phyloP scores from a whole-genome alignment of 1,140 invertebrate species.

The Cydia fagiglandana region DNA sequence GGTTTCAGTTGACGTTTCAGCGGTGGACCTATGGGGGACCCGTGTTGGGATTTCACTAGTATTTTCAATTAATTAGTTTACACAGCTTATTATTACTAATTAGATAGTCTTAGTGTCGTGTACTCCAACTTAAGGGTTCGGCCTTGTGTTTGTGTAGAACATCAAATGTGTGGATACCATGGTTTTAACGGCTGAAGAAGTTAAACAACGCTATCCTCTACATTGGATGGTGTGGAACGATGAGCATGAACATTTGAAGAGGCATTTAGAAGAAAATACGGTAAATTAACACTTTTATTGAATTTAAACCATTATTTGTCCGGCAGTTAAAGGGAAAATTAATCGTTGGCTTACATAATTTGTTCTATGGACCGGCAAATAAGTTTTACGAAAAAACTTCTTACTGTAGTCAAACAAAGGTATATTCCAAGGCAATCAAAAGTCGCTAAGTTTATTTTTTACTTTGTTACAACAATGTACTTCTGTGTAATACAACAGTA shows the following conservation, averaged over 20 bases:
- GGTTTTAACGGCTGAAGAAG: constrained; percentile 60
- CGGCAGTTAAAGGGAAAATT: background rate
- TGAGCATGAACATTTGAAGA: constrained; percentile 57
- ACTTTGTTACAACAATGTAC: background rate
- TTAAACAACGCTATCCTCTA: constrained; percentile 60
- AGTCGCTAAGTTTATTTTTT: background rate
- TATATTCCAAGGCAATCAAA: background rate
- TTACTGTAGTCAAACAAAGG: constrained; percentile 13
- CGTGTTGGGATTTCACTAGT: background rate
- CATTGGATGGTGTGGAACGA: constrained; percentile 75
- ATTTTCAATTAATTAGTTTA: constrained; percentile 33
- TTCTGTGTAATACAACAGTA: background rate
- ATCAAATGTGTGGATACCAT: constrained; percentile 52
- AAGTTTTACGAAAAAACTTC: background rate
- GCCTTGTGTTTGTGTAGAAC: constrained; percentile 22
- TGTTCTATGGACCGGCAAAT: background rate
- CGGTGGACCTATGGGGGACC: background rate
- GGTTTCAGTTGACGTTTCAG: constrained; percentile 31
- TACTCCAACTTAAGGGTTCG: constrained; percentile 11
- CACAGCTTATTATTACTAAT: constrained; percentile 33
- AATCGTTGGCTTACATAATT: constrained; percentile 10
- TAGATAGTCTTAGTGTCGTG: constrained; percentile 37
- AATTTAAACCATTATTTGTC: background rate
- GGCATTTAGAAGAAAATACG: constrained; percentile 52
- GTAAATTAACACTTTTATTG: constrained; percentile 45